phyloP scores from a whole-genome alignment of 1,140 invertebrate species.

The Procambarus clarkii region DNA sequence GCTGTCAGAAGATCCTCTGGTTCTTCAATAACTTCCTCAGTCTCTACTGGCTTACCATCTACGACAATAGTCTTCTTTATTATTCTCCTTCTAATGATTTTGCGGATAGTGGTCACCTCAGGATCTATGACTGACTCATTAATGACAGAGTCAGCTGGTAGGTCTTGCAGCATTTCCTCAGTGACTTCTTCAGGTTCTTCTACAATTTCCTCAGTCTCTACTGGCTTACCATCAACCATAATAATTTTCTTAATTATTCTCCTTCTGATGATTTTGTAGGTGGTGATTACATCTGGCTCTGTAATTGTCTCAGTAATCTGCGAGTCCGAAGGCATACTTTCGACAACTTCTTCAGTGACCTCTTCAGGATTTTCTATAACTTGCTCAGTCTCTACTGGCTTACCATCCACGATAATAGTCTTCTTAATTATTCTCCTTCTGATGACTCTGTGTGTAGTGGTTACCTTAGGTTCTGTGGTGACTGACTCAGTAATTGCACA shows the following conservation, averaged over 20 bases:
- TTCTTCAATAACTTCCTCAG: slow-evolving; percentile 28
- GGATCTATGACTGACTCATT: not conserved
- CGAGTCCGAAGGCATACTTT: slow-evolving; percentile 1
- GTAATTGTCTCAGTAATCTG: not conserved
- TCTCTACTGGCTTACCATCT: slow-evolving; percentile 37
- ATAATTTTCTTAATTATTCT: too few relatives aligned
- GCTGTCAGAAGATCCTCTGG: slow-evolving; percentile 18
- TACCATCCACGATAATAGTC: too few relatives aligned
- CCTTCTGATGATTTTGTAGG: too few relatives aligned
- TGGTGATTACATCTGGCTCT: too few relatives aligned
- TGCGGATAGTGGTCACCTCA: too few relatives aligned
- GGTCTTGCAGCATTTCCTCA: too few relatives aligned
- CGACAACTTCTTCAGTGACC: not conserved
- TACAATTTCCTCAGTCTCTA: too few relatives aligned
- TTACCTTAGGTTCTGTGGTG: not conserved
- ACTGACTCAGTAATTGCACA: slow-evolving; percentile 33
- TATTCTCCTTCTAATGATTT: not conserved
- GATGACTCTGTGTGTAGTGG: not conserved
- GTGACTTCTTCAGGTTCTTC: too few relatives aligned
- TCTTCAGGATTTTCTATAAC: not conserved
- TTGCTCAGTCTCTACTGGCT: not conserved
- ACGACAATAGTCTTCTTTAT: not conserved
- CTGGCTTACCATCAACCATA: too few relatives aligned
- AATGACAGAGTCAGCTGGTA: slow-evolving; percentile 39
- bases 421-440: too few relatives aligned